Evolutionary conservation across 2,113 vertebrate species (phyloP), one percentile per base, ranked within the genome.

Genomic region (Accipiter cooperii): DNA sequence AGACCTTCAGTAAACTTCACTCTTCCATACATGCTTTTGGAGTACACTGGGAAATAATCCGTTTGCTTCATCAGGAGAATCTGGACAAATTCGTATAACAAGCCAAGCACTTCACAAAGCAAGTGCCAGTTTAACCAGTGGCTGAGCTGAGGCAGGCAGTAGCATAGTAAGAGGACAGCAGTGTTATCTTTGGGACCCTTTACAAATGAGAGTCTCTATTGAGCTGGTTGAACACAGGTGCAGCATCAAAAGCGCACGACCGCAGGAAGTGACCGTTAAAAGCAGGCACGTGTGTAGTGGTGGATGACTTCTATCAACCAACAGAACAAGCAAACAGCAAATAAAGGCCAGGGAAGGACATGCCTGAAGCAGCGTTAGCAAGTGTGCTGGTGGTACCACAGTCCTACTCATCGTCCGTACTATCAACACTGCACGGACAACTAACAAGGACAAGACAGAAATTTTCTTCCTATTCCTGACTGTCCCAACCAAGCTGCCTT

Each of bases 161-260:
- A 90, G 86, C 44, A 47, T 1, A 24, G 82, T n/a, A 77, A 55
- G 46, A 61, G 42, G 78, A 31, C 24, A 69, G 61, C 31, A 61
- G 49, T 2, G 40, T 21, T 42, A 15, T 60, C 61, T 64, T 29
- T 9, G n/a, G 68, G 77, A 76, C 61, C 47, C 57, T 49, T 54
- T 31, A 34, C 65, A 40, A 8, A 42, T 0, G 5, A 60, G 63
- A 40, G 64, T 2, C 42, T 38, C 25, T 16, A 58, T 0, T 22
- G 84, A 88, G 77, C 64, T 64, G 38, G 20, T 14, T 71, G 80
- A 28, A 60, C 61, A 6, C 96, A 97, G 94, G 87, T 97, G 97
- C 91, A 92, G 77, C 55, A 26, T 9, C 54, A 8, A 34, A 79
- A 61, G 69, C 0, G 0, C 33, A 21, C 0, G 21, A 77, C 29